phyloP scores from a whole-genome alignment of 2,797 vertebrate genomes.

The Enteromius treurensis region DNA sequence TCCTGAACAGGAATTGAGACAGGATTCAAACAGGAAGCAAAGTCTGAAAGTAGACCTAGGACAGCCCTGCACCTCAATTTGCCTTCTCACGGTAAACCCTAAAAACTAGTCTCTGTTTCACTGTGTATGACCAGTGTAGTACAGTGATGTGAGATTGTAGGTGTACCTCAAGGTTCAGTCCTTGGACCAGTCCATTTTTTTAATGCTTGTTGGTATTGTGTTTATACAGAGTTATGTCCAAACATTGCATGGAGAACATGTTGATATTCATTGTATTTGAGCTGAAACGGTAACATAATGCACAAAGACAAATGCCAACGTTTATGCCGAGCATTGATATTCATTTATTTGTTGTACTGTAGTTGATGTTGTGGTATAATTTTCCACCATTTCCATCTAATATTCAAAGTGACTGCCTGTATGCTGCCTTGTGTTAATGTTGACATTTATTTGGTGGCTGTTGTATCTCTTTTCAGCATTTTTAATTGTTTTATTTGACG shows the following conservation, averaged over 20 bases:
- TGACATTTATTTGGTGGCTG: background rate
- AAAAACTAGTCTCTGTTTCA: slow-evolving; percentile 63
- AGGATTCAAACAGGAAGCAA: slow-evolving; percentile 76
- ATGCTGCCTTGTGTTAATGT: slow-evolving; percentile 25
- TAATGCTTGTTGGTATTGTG: slow-evolving; percentile 66
- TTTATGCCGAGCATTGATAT: slow-evolving; percentile 1
- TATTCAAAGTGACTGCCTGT: slow-evolving; percentile 15
- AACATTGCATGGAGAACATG: slow-evolving; percentile 58
- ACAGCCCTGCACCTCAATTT: slow-evolving; percentile 81
- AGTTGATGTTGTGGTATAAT: slow-evolving; percentile 44
- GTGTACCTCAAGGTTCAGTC: slow-evolving; percentile 64
- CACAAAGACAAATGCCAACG: background rate
- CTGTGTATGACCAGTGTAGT: slow-evolving; percentile 56
- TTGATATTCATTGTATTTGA: slow-evolving; percentile 39
- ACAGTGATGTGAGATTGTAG: slow-evolving; percentile 70
- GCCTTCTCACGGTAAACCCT: slow-evolving; percentile 75
- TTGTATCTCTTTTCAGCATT: background rate
- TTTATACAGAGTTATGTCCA: slow-evolving; percentile 55
- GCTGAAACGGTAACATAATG: background rate
- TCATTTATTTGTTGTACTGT: slow-evolving; percentile 43
- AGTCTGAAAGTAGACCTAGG: slow-evolving; percentile 77
- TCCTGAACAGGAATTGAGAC: slow-evolving; percentile 60
- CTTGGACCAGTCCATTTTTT: slow-evolving; percentile 59
- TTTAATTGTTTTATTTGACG: slow-evolving; percentile 16
- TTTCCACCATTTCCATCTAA: slow-evolving; percentile 51